These are phyloP conservation scores for Papilio dardanus DNA, from an alignment of 1,140 invertebrate genomes.

Conservation along the genomic window DNA sequence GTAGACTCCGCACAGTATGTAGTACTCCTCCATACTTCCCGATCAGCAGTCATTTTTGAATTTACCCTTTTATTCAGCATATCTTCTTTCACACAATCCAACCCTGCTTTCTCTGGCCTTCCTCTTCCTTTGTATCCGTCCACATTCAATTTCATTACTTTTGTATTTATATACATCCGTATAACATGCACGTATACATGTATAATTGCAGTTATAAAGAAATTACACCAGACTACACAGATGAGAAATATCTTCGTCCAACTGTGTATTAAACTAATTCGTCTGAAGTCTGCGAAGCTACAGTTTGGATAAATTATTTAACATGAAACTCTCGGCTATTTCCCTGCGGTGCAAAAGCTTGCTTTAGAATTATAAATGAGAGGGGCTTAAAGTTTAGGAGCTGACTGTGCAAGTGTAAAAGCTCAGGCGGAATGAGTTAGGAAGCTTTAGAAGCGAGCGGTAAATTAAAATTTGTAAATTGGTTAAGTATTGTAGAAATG, in stretches of 20 bases:
- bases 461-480: conserved; percentile 20
- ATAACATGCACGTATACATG: too few relatives aligned
- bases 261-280: conserved; percentile 50
- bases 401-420: conserved; percentile 80
- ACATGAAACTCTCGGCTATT: conserved; percentile 75
- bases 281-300: conserved; percentile 45
- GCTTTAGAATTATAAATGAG: conserved; percentile 81
- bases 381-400: conserved; percentile 81
- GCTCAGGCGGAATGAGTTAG: conserved; percentile 58
- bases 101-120: too few relatives aligned
- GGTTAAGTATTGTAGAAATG: neutral
- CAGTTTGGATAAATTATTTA: conserved; percentile 75
- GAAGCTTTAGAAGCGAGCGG: conserved; percentile 51
- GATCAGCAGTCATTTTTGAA: too few relatives aligned
- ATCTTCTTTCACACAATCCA: too few relatives aligned
- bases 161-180: too few relatives aligned
- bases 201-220: too few relatives aligned
- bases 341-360: conserved; percentile 79
- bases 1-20: too few relatives aligned
- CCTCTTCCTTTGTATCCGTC: too few relatives aligned
- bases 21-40: too few relatives aligned
- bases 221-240: neutral
- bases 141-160: too few relatives aligned
- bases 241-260: conserved; percentile 28
- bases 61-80: too few relatives aligned